These are phyloP conservation scores for Cheilosia variabilis DNA, from an alignment of 2,888 invertebrate species.

Conservation along the genomic window DNA sequence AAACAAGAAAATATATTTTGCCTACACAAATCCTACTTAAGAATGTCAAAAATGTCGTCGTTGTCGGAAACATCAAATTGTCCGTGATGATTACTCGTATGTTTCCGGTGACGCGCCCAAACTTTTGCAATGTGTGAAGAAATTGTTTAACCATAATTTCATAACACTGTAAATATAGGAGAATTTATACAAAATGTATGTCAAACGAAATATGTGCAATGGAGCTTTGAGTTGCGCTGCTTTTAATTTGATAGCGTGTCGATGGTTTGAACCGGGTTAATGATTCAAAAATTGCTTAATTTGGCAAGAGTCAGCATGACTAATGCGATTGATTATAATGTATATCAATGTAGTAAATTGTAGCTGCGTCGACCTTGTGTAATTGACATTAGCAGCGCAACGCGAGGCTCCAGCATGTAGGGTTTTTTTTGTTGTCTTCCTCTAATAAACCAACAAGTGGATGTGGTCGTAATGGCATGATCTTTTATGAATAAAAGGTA, in stretches of 20 bases:
- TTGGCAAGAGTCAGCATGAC: too few relatives aligned
- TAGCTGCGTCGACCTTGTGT: too few relatives aligned
- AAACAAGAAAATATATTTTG: slow-evolving; percentile 29
- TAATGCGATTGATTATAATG: too few relatives aligned
- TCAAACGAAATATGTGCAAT: slow-evolving; percentile 38
- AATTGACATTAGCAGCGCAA: not conserved
- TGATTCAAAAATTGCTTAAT: too few relatives aligned
- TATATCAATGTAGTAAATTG: too few relatives aligned
- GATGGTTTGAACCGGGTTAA: too few relatives aligned
- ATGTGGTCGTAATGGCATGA: too few relatives aligned
- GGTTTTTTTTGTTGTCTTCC: not conserved
- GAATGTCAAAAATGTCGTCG: not conserved
- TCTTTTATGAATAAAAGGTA: too few relatives aligned
- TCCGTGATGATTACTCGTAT: too few relatives aligned
- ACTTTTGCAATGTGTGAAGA: slow-evolving; percentile 30
- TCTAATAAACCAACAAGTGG: too few relatives aligned
- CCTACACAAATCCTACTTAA: slow-evolving; percentile 33
- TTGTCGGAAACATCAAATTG: too few relatives aligned
- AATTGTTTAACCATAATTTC: slow-evolving; percentile 57
- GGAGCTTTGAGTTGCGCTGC: not conserved
- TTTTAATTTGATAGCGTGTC: not conserved
- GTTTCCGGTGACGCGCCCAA: not conserved
- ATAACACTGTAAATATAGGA: slow-evolving; percentile 67
- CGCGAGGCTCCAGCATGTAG: not conserved
- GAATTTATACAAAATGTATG: slow-evolving; percentile 58